Base-by-base conservation (phyloP, 2,113 vertebrate genomes). In the Apodemus sylvaticus region DNA sequence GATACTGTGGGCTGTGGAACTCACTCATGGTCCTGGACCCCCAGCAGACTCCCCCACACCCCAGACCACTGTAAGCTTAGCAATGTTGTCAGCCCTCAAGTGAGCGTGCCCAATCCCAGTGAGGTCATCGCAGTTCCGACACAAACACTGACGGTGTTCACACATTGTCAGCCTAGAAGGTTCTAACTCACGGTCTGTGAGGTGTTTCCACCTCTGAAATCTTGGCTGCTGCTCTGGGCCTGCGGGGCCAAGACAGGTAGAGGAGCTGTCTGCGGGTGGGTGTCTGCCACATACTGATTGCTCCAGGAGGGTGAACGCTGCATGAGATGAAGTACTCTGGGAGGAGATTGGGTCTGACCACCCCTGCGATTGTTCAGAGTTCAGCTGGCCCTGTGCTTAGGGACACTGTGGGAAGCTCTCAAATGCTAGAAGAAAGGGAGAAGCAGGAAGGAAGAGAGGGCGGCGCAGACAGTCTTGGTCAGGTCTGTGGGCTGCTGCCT, bases 61-160 rank as follows among this genome's bases (percentile, higher is more conserved):
- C 51, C 53, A 60, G 39, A 4, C 87, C 89, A 60, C 60, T 89
- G 86, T 86, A 66, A 3, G 0, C 12, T 86, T 66, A 3, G 0
- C 12, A 87, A 86, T 3, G 13, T 95, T 92, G 86, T 95, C 95
- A 77, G 94, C 92, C 78, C 93, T 22, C 90, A 31, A 0, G 95
- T 94, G 89, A 97, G 82, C 22, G 8, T 24, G 60, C 95, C 98
- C 86, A 82, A 0, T 31, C 0, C 0, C 64, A 93, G 87, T 97
- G 98, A 98, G 97, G 97, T 98, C 98, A 98, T 94, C 51, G 76
- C 97, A 86, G 58, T 94, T 4, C 36, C 98, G 97, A 97, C 98
- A 98, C 96, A 64, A 98, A 93, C 96, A 92, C 97, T 96, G 94
- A 88, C 96, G 96, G 85, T 1, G 39, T 91, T 86, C 26, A 0